Evolutionary conservation across 2,888 invertebrate genomes (phyloP), one percentile per base, ranked within the genome.

Genomic region (Argyresthia albistria): DNA sequence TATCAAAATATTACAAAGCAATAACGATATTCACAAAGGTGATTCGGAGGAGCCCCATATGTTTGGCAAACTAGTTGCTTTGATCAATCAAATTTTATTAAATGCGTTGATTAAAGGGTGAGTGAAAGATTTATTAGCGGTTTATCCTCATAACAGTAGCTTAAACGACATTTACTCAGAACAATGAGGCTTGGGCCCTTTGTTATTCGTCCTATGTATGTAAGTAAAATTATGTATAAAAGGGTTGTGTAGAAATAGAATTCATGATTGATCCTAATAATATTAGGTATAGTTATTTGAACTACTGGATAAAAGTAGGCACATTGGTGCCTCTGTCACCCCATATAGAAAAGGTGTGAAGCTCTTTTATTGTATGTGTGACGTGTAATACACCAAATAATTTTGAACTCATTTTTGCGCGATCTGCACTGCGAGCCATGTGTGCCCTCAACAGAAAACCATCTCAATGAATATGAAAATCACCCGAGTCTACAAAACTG

Each of bases 11-110:
- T 25, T 4, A 25, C 6, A 25, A 25, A 25, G 25, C 25, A 25
- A 25, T 25, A 25, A 25, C 25, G 6, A 25, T 25, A 25, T 25
- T 25, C 25, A 25, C 25, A 25, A 25, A 25, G 25, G 25, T 25
- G 25, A 25, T 25, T 14, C 12, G 46, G 46, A 35, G 35, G 47
- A 35, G 46, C 15, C 8, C 39, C 51, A 52, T 53, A 54, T 47
- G 54, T 50, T 62, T 61, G 62, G 58, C 67, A 65, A 76, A 76
- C 76, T 76, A 76, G 69, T 68, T 69, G 76, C 76, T 80, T 78
- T 72, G 77, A 84, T 83, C 80, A 81, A 83, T 84, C 82, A 81
- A 73, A 80, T 81, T 80, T 82, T 81, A 84, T 82, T 80, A 77
- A 73, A 72, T 56, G 70, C 80, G 71, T 80, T 80, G 79, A 84